A percentile compares a stretch with the other conserved stretches of the same genome.
These are phyloP conservation scores for Drosophila melanica DNA, from an alignment of 1,140 invertebrate genomes.

Conservation along the genomic window DNA sequence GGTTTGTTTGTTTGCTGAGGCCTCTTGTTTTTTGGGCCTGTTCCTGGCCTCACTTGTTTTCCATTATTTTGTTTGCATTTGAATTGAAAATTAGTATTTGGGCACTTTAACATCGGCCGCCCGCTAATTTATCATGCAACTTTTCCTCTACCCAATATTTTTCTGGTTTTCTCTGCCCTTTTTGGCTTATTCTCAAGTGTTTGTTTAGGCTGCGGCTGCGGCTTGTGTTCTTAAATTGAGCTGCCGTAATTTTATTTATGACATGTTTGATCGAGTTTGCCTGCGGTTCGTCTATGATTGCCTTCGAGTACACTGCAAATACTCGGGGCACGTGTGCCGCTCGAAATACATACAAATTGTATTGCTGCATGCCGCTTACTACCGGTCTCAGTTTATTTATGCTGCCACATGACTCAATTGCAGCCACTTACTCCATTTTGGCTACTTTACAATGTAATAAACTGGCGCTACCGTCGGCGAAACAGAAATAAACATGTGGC, in stretches of 20 bases:
- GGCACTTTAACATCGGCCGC: slow-evolving; percentile 61
- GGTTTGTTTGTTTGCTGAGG: slow-evolving; percentile 46
- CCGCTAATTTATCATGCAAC: slow-evolving; percentile 76
- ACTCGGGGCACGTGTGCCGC: slow-evolving; percentile 13
- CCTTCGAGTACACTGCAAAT: slow-evolving; percentile 45
- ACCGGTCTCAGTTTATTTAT: slow-evolving; percentile 44
- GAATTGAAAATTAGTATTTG: slow-evolving; percentile 81
- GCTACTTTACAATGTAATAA: slow-evolving; percentile 78
- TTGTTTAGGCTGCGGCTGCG: slow-evolving; percentile 67
- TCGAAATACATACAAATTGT: slow-evolving; percentile 43
- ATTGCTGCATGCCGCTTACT: slow-evolving; percentile 14
- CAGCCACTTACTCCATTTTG: slow-evolving; percentile 63
- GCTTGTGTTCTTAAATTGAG: slow-evolving; percentile 10
- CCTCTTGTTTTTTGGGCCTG: slow-evolving; percentile 46
- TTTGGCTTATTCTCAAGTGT: slow-evolving; percentile 47
- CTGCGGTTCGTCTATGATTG: slow-evolving; percentile 1
- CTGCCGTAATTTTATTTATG: slow-evolving; percentile 75
- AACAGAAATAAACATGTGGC: slow-evolving; percentile 63
- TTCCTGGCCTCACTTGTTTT: slow-evolving; percentile 62
- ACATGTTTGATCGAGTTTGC: slow-evolving; percentile 74
- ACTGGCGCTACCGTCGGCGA: slow-evolving; percentile 45
- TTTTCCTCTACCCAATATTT: slow-evolving; percentile 32
- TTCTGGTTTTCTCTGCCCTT: slow-evolving; percentile 29
- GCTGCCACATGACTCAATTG: slow-evolving; percentile 71
- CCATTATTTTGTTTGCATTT: slow-evolving; percentile 82